Base-by-base conservation (phyloP, 2,888 invertebrate species). In the Stegana nigrithorax region DNA sequence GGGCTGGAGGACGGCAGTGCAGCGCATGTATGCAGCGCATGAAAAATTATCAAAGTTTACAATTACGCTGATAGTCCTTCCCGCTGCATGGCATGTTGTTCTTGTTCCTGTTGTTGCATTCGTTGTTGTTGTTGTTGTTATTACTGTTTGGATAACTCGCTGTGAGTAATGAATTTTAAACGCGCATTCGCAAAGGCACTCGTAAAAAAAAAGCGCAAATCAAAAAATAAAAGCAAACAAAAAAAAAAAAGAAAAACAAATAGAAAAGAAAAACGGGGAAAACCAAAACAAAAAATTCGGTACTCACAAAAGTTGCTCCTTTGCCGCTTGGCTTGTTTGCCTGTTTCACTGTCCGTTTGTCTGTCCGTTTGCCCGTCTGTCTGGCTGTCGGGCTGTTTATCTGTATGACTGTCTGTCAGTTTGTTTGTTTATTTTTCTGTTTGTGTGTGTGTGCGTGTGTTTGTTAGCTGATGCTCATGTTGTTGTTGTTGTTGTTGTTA, bases 41-140 rank as follows among this genome's bases (percentile, higher is more conserved):
- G 39, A 39, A 39, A 39, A 39, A 39, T 39, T 39, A 39, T 39
- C n/a, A 39, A 39, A 39, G 39, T 39, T 39, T 39, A 39, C 39
- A 39, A 39, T 39, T 39, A 39, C 39, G 39, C 39, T 39, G 39
- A 39, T 39, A 39, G 39, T 39, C 39, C 39, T 39, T 39, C 14
- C 10, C 6, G 4, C 14, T 39, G n/a, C 39, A 5, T 39, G 39
- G 8, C 14, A 17, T 14, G 17, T 39, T 39, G 39, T 39, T 39
- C 17, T 39, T 4, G 14, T n/a, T 39, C 12, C 39, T 36, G 4
- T 10, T 5, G 39, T 17, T 39, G 39, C 17, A n/a, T 39, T 17
- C 39, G 14, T 5, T 39, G 32, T n/a, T 32, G n/a, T n/a, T n/a
- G n/a, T n/a, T n/a, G n/a, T n/a, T n/a, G n/a, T n/a, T n/a, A n/a